Base-by-base conservation (phyloP, 2,888 invertebrate species). In the Coenonympha arcania region DNA sequence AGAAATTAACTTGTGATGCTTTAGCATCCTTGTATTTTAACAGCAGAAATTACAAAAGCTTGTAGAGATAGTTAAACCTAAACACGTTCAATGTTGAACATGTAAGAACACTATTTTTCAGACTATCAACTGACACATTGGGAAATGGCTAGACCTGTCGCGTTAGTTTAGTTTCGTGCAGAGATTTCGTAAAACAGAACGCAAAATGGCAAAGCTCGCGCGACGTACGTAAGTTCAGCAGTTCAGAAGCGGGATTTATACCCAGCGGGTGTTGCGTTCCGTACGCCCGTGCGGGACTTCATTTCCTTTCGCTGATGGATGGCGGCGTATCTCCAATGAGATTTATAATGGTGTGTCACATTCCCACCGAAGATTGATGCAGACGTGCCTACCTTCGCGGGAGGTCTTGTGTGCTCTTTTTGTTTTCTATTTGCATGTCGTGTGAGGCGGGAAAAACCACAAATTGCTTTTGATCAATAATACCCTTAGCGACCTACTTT, bases 311-410 rank as follows among this genome's bases (percentile, higher is more conserved):
- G 48, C 71, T 85, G 85, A 85, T 85, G 80, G 85, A 85, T 85
- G 82, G 69, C 72, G 63, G 68, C 71, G 71, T 79, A 78, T 83
- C 83, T 83, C 70, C 82, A 82, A 84, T 81, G 78, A 81, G 79
- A 83, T 85, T 85, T 84, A 81, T 85, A 85, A 83, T 85, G 71
- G 78, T 60, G 60, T 77, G 83, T 85, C 84, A 82, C 75, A 80
- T 77, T 75, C 73, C 71, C 59, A 62, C 66, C 60, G 65, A 62
- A 65, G 64, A 65, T 63, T 64, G 65, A 65, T 65, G 64, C 59
- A 59, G 58, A 57, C 54, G 52, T 57, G 53, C 48, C 48, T 48
- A 51, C 50, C 41, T 50, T 36, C 42, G 46, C 26, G 40, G 40
- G 39, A 39, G 46, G 34, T 41, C 11, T 16, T 46, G 40, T 50